phyloP scores from a whole-genome alignment of 2,113 vertebrate genomes.

The Pipa parva region DNA sequence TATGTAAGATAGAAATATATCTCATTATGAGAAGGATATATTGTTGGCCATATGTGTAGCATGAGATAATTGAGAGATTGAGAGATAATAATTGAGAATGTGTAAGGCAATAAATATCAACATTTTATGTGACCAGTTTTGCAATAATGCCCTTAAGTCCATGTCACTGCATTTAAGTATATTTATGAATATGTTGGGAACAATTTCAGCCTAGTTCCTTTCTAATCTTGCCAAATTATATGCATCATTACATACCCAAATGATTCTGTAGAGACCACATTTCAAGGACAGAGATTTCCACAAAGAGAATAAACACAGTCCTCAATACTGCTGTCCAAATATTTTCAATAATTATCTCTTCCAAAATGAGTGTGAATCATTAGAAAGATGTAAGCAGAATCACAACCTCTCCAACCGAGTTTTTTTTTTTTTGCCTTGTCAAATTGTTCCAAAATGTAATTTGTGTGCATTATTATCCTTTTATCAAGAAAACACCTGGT shows the following conservation, averaged over 20 bases:
- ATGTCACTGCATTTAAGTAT: background rate
- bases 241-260: constrained; percentile 5
- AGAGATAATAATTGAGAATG: too few species aligned
- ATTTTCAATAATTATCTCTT: constrained; percentile 21
- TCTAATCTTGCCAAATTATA: constrained; percentile 21
- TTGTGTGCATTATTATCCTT: constrained; percentile 45
- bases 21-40: too few species aligned
- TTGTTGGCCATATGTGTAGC: too few species aligned
- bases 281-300: constrained; percentile 15
- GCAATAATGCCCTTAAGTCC: too few species aligned
- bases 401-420: constrained; percentile 15
- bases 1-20: background rate
- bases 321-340: constrained; percentile 22
- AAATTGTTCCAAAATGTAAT: constrained; percentile 45
- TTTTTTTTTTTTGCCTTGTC: constrained; percentile 47
- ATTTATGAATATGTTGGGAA: constrained; percentile 4
- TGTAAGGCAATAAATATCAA: background rate
- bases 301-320: constrained; percentile 20
- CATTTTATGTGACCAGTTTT: background rate
- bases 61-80: too few species aligned
- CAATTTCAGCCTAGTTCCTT: background rate
- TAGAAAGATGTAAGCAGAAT: constrained; percentile 19
- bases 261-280: constrained; percentile 5
- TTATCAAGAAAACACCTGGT: constrained; percentile 45
- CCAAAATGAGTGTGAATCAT: constrained; percentile 8